Evolutionary conservation across 2,113 vertebrate genomes (phyloP).

Genomic region (Bos taurus): ARS-UCD2.0 NC_037345.1:18824501-18825000

Average conservation of each 20-base stretch:
- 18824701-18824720: fast-evolving
- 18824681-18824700: not conserved
- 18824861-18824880: not conserved
- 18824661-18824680: not conserved
- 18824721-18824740: not conserved
- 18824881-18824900: not conserved
- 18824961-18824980: no score
- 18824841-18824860: not conserved
- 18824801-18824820: not conserved
- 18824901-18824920: not conserved
- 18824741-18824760: not conserved
- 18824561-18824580: not conserved
- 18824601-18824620: not conserved
- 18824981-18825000: not conserved
- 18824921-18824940: not conserved
- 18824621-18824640: not conserved
- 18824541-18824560: not conserved
- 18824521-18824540: not conserved
- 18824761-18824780: not conserved
- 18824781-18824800: not conserved
- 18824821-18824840: not conserved
- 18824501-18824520: not conserved
- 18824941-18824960: not conserved
- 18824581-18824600: not conserved
- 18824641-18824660: not conserved